Evolutionary conservation across 2,113 vertebrate genomes (phyloP), one percentile per base, ranked within the genome.

Genomic region (Piliocolobus tephrosceles): DNA sequence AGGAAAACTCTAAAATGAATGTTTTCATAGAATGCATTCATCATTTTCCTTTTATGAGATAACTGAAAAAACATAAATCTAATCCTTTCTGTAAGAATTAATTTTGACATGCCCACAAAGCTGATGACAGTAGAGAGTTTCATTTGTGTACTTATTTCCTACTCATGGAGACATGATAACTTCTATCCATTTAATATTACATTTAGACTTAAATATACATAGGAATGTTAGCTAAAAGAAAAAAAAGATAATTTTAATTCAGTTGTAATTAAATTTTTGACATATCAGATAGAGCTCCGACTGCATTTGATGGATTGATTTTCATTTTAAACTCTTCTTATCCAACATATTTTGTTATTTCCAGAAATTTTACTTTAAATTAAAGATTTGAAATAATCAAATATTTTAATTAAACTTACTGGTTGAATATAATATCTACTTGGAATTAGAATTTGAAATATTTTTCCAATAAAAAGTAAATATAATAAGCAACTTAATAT

Each of bases 201-300:
- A 66, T 94, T 97, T 88, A 96, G 32, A 88, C 30, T 50, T 84
- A 96, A 87, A 80, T 45, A 92, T 57, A 83, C 64, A 92, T 73
- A 68, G 2, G 16, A 20, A 38, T 85, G 72, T 58, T 82, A 95
- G 81, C 43, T 92, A 83, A 88, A 95, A 22, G 58, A 61, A 95
- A 87, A 75, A 50, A 78, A 45, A 40, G 55, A 52, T 64, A 84
- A 94, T 86, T 93, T 90, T 45, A 91, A 8, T 92, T 91, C 22
- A 95, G 55, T 18, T 90, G 25, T 95, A 96, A 96, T 80, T 95
- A 88, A 87, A 97, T 96, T 96, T 96, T 96, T 97, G 92, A 96
- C 52, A 90, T 75, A 83, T 89, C 22, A 92, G 86, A 64, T 86
- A 61, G 52, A 87, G 68, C 6, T 82, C 40, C 40, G 82, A 97